Conservation (phyloP, 2,113 vertebrate genomes). For the Sceloporus tristichus region DNA sequence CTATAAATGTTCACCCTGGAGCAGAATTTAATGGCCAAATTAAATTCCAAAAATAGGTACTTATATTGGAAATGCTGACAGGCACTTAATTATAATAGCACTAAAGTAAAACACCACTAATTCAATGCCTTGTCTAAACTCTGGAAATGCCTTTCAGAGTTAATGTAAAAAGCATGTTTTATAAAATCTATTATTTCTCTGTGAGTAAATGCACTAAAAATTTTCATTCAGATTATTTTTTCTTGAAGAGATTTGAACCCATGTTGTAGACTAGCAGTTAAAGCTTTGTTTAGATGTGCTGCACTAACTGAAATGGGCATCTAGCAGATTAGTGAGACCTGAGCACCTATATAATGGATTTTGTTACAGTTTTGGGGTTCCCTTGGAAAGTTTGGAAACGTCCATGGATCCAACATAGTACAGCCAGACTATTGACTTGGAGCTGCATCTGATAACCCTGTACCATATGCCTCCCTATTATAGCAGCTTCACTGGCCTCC, state of each 20-base stretch:
- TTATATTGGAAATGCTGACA: constrained; percentile 69
- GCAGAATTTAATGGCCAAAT: constrained; percentile 47
- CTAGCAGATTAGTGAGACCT: constrained; percentile 28
- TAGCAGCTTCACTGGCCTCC: no score
- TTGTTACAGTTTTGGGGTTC: background rate
- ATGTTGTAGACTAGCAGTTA: constrained; percentile 43
- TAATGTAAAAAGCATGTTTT: constrained; percentile 63
- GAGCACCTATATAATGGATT: background rate
- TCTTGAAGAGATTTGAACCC: constrained; percentile 63
- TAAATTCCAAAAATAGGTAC: constrained; percentile 63
- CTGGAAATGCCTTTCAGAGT: constrained; percentile 63
- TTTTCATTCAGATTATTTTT: constrained; percentile 61
- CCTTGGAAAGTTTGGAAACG: background rate
- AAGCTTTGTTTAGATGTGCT: constrained; percentile 8
- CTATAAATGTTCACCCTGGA: constrained; percentile 60
- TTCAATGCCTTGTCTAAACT: constrained; percentile 59
- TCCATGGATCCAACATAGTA: no score
- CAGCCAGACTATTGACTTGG: no score
- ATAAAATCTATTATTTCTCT: constrained; percentile 61
- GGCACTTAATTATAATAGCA: constrained; percentile 60
- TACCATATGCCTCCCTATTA: no score
- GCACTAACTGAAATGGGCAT: background rate
- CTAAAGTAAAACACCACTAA: constrained; percentile 68
- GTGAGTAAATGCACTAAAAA: constrained; percentile 58
- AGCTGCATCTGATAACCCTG: no score